Conservation (phyloP, 1,140 invertebrate genomes). For the Drosophila ohnishii region DNA sequence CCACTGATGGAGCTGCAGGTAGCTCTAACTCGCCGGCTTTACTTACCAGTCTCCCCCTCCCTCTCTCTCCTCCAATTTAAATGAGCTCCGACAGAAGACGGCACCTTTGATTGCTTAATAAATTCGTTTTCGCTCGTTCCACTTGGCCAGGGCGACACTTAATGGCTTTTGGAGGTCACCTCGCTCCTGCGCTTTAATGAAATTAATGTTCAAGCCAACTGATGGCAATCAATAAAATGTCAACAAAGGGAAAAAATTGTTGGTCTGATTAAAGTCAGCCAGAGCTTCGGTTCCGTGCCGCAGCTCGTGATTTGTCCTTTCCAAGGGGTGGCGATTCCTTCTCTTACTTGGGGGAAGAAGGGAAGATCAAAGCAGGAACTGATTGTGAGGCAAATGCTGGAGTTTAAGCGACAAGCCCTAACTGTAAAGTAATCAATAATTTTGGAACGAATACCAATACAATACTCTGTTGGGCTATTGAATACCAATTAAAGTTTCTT, state of each 20-base stretch:
- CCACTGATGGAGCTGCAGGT: neutral
- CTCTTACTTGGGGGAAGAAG: conserved; percentile 1
- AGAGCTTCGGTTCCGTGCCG: conserved; percentile 1
- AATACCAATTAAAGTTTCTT: conserved; percentile 18
- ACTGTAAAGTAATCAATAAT: conserved; percentile 40
- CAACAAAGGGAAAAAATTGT: conserved; percentile 48
- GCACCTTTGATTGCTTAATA: conserved; percentile 24
- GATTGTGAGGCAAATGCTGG: conserved; percentile 23
- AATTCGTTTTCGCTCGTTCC: conserved; percentile 8
- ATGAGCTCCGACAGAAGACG: conserved; percentile 20
- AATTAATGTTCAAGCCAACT: conserved; percentile 60
- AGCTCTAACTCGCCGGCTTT: neutral
- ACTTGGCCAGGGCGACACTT: conserved; percentile 4
- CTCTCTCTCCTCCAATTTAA: conserved; percentile 9
- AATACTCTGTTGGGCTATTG: neutral
- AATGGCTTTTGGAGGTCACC: conserved; percentile 29
- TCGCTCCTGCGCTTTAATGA: conserved; percentile 23
- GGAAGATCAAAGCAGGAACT: conserved; percentile 42
- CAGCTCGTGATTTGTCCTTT: conserved; percentile 10
- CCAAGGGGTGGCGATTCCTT: neutral
- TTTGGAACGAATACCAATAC: neutral
- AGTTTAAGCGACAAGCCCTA: conserved; percentile 30
- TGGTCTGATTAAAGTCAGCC: conserved; percentile 59
- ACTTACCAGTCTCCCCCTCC: neutral
- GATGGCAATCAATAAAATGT: conserved; percentile 67